These are phyloP conservation scores for Sinocyclocheilus maitianheensis DNA, from an alignment of 2,113 vertebrate genomes.

Conservation along the genomic window DNA sequence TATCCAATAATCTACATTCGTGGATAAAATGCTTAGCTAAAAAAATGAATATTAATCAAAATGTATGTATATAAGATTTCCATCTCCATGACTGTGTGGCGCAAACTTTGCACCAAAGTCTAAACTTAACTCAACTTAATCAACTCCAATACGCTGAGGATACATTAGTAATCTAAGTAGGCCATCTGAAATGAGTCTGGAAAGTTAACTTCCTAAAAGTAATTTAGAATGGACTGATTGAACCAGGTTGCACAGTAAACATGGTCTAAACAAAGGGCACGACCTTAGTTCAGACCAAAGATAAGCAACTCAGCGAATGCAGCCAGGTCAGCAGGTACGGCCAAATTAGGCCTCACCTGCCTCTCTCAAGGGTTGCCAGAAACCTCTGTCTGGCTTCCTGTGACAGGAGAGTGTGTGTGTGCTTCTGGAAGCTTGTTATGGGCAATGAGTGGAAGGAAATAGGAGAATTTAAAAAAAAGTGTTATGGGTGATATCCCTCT, in stretches of 20 bases:
- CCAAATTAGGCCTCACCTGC: conserved; percentile 37
- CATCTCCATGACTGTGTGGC: too few species aligned
- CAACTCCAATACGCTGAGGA: neutral
- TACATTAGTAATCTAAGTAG: conserved; percentile 5
- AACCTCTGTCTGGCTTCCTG: conserved; percentile 65
- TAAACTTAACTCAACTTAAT: neutral
- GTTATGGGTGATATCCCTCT: conserved; percentile 70
- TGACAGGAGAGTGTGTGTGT: conserved; percentile 52
- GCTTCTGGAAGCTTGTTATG: conserved; percentile 58
- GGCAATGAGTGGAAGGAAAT: conserved; percentile 71
- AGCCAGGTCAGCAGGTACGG: conserved; percentile 47
- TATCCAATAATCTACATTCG: too few species aligned
- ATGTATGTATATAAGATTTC: too few species aligned
- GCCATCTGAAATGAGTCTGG: conserved; percentile 22
- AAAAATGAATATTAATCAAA: too few species aligned
- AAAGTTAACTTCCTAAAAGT: conserved; percentile 15
- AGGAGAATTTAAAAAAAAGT: conserved; percentile 47
- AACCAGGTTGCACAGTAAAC: conserved; percentile 6
- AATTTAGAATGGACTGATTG: neutral
- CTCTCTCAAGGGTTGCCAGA: conserved; percentile 57
- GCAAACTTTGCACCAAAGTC: neutral
- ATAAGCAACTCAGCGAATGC: conserved; percentile 31
- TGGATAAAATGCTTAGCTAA: too few species aligned
- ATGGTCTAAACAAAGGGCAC: neutral
- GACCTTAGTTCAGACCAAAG: conserved; percentile 31